A percentile compares a stretch with the other conserved stretches of the same genome.
Evolutionary conservation across 2,113 vertebrate genomes (phyloP).

Genomic region (Dolichallabes microphthalmus): DNA sequence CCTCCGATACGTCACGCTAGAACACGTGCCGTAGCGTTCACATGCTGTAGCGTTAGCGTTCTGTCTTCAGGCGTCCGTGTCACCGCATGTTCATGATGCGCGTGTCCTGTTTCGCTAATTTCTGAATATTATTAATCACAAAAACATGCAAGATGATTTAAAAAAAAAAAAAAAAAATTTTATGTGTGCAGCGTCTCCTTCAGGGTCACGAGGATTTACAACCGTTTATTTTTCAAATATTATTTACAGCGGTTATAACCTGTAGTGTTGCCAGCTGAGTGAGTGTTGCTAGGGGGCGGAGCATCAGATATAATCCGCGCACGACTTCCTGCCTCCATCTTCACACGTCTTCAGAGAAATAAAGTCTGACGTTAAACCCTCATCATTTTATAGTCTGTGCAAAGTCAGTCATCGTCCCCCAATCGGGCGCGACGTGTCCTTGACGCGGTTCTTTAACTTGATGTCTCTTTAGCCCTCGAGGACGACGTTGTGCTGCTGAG

Average conservation of each 20-base stretch:
- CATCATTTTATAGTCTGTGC: neutral
- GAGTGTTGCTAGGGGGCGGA: neutral
- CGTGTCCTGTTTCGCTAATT: neutral
- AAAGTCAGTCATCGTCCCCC: neutral
- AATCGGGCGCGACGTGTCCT: neutral
- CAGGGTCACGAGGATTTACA: neutral
- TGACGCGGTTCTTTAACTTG: neutral
- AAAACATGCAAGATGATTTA: neutral
- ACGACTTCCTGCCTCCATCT: neutral
- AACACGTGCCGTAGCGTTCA: neutral
- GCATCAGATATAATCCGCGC: neutral
- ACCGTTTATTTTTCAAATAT: neutral
- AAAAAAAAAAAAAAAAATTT: too few species aligned
- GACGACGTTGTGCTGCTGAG: constrained; percentile 9
- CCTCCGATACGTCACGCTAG: too few species aligned
- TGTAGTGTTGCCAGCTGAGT: neutral
- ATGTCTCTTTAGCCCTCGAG: neutral
- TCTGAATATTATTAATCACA: neutral
- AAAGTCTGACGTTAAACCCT: neutral
- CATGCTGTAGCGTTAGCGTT: neutral
- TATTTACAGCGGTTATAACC: neutral
- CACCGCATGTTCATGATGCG: neutral
- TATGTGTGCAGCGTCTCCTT: neutral
- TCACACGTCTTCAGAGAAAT: neutral
- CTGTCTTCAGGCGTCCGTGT: neutral